Base-by-base conservation (phyloP, 92 coral and sea anemone species). In the Epizoanthus scotinus region DNA sequence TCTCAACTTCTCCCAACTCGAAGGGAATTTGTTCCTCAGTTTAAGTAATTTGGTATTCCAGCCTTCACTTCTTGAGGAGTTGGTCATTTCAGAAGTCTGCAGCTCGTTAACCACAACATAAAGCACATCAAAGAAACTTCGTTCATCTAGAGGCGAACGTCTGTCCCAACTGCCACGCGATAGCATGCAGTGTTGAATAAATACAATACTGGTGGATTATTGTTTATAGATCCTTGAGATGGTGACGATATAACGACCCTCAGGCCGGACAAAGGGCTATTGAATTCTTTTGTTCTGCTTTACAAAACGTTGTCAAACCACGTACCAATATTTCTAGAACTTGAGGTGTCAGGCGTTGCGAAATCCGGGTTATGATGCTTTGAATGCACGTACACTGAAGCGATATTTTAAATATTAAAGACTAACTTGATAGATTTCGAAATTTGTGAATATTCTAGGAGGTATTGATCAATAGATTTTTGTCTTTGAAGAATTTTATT, bases 1-100 rank as follows among this genome's bases (percentile, higher is more conserved):
- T 29, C 44, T 53, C 47, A 71, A 53, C 61, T 71, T 53, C 34
- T 71, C 78, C 61, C 14, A 71, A 54, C 78, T 71, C 26, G 31
- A 20, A 21, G 77, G 77, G 19, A 70, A 21, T 21, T 24, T 50
- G 15, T 21, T 24, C 42, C 59, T 10, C 13, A 70, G 38, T 12
- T 44, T 49, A 0, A 22, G 34, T 6, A 49, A 19, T 28, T 70
- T 70, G 8, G 38, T 14, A 10, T 50, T 70, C 58, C 57, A 70
- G 38, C 28, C 31, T 70, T 70, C 47, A 12, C 0, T 6, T 15
- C 14, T 19, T 20, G 25, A 6, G 27, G 49, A 2, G 18, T 70
- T 8, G n/a, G 56, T 21, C 58, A 62, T 62, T 25, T 25, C 31
- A 17, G 36, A 12, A 20, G 14, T 60, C 6, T n/a, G 12, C 12